phyloP scores from a whole-genome alignment of 2,888 invertebrate species.

The Dryomyza anilis region DNA sequence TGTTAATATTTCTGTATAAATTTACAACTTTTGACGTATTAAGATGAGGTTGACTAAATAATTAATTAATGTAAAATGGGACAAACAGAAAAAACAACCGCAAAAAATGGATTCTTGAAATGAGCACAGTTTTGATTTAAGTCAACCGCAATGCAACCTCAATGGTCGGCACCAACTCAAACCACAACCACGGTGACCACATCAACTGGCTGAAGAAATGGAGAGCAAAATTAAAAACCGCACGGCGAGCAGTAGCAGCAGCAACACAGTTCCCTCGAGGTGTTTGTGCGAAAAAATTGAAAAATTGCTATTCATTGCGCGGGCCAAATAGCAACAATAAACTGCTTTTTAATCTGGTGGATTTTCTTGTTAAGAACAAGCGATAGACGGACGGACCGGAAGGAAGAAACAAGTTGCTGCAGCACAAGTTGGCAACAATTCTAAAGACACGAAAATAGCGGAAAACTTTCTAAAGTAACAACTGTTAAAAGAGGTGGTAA shows the following conservation, averaged over 20 bases:
- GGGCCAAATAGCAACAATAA: neutral
- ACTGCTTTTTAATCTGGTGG: neutral
- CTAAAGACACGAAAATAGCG: neutral
- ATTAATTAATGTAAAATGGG: too few species aligned
- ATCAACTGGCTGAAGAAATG: neutral
- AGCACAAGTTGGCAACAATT: neutral
- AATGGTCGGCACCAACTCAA: too few species aligned
- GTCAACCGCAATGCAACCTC: too few species aligned
- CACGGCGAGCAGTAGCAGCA: neutral
- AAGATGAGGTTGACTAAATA: too few species aligned
- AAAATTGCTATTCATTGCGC: neutral
- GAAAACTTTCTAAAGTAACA: neutral
- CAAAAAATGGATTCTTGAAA: too few species aligned
- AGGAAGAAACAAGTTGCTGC: neutral
- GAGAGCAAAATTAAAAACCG: neutral
- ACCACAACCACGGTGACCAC: too few species aligned
- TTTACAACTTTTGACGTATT: too few species aligned
- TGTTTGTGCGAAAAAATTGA: conserved; percentile 3
- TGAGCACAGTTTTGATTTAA: too few species aligned
- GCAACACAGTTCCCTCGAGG: conserved; percentile 1
- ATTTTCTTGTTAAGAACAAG: conserved; percentile 1
- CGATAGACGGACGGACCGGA: too few species aligned
- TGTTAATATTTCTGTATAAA: too few species aligned
- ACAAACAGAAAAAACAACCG: too few species aligned
- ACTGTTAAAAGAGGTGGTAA: neutral